Percentiles rank a stretch among this genome's conserved stretches.
Evolutionary conservation across 1,140 invertebrate species (phyloP).

Genomic region (Eurosta solidaginis): DNA sequence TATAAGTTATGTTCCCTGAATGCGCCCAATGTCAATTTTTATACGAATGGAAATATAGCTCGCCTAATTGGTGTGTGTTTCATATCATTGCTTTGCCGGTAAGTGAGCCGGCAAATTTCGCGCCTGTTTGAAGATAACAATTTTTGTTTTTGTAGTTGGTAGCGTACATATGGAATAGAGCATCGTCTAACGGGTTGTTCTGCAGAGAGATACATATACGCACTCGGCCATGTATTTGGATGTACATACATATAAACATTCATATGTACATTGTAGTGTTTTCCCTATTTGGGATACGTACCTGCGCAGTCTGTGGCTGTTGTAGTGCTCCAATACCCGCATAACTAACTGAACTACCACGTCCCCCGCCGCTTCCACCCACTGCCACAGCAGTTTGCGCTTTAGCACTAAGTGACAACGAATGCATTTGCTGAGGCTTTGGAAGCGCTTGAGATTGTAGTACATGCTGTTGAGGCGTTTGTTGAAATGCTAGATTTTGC

Average conservation of each 20-base stretch:
- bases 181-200: neutral
- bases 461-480: conserved; percentile 34
- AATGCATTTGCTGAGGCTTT: conserved; percentile 33
- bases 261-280: neutral
- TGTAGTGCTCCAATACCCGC: conserved; percentile 7
- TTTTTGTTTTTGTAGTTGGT: neutral
- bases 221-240: no score
- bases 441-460: conserved; percentile 23
- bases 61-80: neutral
- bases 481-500: neutral
- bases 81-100: neutral
- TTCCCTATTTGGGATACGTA: conserved; percentile 5
- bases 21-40: conserved; percentile 7
- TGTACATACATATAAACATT: no score
- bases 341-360: neutral
- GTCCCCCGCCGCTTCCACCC: neutral
- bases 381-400: neutral
- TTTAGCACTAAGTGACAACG: conserved; percentile 30
- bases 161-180: neutral
- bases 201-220: neutral
- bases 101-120: conserved; percentile 19
- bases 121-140: conserved; percentile 18
- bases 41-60: no score
- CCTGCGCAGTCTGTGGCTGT: conserved; percentile 30
- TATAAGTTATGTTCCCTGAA: no score